These are phyloP conservation scores for Leucania comma DNA, from an alignment of 2,888 invertebrate species.

Conservation along the genomic window DNA sequence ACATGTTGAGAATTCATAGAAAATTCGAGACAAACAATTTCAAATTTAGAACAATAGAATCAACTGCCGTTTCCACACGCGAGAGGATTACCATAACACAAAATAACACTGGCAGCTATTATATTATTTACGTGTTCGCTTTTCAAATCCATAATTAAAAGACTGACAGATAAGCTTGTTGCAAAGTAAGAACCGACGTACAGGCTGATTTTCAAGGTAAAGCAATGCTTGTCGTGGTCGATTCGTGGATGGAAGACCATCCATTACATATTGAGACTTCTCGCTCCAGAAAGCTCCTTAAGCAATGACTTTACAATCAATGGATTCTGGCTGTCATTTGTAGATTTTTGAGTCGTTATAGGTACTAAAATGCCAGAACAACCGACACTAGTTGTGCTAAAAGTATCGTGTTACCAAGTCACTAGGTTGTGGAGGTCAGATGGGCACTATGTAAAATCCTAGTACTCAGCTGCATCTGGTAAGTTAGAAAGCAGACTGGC, in stretches of 20 bases:
- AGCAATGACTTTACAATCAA: no score
- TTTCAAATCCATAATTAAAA: constrained; percentile 41
- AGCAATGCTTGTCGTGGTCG: background rate
- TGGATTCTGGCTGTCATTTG: no score
- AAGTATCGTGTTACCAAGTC: background rate
- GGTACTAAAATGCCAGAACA: background rate
- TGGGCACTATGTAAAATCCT: background rate
- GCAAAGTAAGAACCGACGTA: background rate
- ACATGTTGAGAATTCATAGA: constrained; percentile 19
- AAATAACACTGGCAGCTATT: constrained; percentile 37
- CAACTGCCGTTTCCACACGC: constrained; percentile 37
- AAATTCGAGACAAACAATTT: constrained; percentile 35
- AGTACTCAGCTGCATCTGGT: background rate
- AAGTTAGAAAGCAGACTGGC: no score
- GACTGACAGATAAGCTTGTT: background rate
- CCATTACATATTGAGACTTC: background rate
- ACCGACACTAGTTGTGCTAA: background rate
- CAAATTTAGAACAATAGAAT: constrained; percentile 51
- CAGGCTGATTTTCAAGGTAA: background rate
- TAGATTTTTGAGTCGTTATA: background rate
- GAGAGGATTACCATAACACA: constrained; percentile 39
- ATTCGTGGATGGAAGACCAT: background rate
- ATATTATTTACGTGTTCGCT: constrained; percentile 46
- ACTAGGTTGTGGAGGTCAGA: background rate
- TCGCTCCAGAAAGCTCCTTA: no score